These are phyloP conservation scores for Crenichthys baileyi DNA, from an alignment of 2,797 vertebrate genomes.

Conservation along the genomic window DNA sequence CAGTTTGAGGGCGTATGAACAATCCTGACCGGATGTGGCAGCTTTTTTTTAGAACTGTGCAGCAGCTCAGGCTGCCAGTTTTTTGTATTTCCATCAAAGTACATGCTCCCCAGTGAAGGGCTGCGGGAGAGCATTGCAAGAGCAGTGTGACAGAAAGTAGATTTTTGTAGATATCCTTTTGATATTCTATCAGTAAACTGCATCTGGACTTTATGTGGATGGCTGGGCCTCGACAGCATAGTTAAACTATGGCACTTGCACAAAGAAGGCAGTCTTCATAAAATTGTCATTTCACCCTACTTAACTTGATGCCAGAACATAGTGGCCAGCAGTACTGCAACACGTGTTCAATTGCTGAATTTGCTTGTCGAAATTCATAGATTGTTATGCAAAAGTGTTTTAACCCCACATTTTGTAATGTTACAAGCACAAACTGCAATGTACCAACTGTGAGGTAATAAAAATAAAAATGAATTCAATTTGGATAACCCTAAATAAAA, in stretches of 20 bases:
- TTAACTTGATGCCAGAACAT: not conserved
- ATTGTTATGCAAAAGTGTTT: not conserved
- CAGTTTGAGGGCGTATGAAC: constrained; percentile 43
- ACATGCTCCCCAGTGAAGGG: constrained; percentile 25
- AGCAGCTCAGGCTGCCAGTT: constrained; percentile 36
- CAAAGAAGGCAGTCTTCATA: not conserved
- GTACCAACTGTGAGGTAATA: not conserved
- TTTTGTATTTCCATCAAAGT: constrained; percentile 21
- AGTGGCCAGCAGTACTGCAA: no score
- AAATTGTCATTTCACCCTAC: not conserved
- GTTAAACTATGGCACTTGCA: not conserved
- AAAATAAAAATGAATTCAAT: not conserved
- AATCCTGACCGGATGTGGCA: constrained; percentile 52
- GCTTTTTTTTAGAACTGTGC: constrained; percentile 55
- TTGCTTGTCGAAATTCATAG: not conserved
- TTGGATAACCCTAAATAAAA: no score
- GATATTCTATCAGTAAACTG: not conserved
- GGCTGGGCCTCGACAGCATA: not conserved
- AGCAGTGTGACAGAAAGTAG: constrained; percentile 29
- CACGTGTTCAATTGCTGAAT: not conserved
- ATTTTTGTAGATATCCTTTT: constrained; percentile 10
- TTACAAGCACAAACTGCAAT: not conserved
- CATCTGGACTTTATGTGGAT: not conserved
- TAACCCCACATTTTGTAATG: not conserved
- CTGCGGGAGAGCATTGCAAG: constrained; percentile 28